Evolutionary conservation across 2,888 invertebrate genomes (phyloP), one percentile per base, ranked within the genome.

Genomic region (Pheosia tremula): DNA sequence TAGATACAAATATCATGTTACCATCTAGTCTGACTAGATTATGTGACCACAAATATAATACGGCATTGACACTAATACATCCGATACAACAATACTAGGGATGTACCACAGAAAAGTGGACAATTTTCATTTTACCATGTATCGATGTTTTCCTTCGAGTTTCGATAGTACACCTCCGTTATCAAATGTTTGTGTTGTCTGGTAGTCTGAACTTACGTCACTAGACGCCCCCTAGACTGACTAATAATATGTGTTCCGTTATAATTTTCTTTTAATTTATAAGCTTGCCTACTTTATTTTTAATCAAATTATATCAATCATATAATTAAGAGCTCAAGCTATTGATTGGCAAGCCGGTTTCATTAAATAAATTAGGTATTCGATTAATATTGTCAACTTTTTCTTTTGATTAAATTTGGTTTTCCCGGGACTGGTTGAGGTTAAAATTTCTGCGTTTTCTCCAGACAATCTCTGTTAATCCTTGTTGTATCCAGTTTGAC

Each of bases 1-100:
- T n/a, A 64, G 75, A 71, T 74, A 79, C 77, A 72, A 77, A 80
- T 86, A 88, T 90, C 88, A 80, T 65, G 80, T 90, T 87, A 83
- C 88, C 71, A 82, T 86, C 83, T 79, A 79, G 83, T 78, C 79
- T 74, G 80, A 78, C 84, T 78, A 82, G 83, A 83, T 79, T 78
- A 83, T 81, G 77, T 78, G 86, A 90, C 91, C 90, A 84, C 90
- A 89, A 84, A 84, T 81, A 81, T 75, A 81, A 78, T 78, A 74
- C 84, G 88, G 87, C 91, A 91, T 85, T 91, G 91, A 90, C 91
- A 91, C 87, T 81, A 90, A 88, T 90, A 76, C 68, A 69, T 68
- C 70, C 67, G 74, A 77, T 75, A 72, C 68, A 24, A 24, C 24
- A 67, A 62, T 70, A 72, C 66, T 13, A 13, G 57, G 62, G 64